A percentile compares a stretch with the other conserved stretches of the same genome.
Evolutionary conservation across 2,113 vertebrate species (phyloP).

Genomic region (Ceyx cyanopectus): DNA sequence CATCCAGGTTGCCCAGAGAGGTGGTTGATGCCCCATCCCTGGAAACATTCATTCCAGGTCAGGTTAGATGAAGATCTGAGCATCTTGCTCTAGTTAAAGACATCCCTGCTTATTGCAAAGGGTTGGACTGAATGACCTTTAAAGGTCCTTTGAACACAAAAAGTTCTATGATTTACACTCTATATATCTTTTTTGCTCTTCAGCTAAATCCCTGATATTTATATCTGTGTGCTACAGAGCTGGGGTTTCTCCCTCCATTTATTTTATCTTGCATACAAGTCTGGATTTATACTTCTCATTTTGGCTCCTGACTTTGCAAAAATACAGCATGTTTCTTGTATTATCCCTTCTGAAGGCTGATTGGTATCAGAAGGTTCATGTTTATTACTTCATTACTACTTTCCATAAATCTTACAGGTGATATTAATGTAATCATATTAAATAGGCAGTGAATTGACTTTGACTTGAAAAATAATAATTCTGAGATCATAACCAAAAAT

Average conservation of each 20-base stretch:
- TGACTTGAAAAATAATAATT: neutral
- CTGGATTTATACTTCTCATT: neutral
- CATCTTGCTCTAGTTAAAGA: neutral
- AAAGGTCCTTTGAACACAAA: neutral
- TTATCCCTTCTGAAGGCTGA: neutral
- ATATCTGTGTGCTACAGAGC: too few relatives aligned
- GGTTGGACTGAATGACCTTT: neutral
- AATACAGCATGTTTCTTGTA: neutral
- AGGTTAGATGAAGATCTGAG: neutral
- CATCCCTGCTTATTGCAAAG: neutral
- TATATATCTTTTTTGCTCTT: neutral
- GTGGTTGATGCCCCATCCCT: neutral
- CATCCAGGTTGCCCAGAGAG: neutral
- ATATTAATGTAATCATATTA: neutral
- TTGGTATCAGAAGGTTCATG: neutral
- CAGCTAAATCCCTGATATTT: neutral
- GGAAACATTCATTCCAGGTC: neutral
- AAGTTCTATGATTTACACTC: neutral
- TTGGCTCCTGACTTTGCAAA: neutral
- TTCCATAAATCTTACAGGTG: slow-evolving; percentile 13
- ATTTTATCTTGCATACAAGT: neutral
- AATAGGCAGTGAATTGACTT: neutral
- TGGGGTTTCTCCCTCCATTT: neutral
- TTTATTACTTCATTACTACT: neutral
- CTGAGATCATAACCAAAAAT: slow-evolving; percentile 18